phyloP scores from a whole-genome alignment of 1,140 invertebrate genomes.

The Dendroctonus ponderosae region DNA sequence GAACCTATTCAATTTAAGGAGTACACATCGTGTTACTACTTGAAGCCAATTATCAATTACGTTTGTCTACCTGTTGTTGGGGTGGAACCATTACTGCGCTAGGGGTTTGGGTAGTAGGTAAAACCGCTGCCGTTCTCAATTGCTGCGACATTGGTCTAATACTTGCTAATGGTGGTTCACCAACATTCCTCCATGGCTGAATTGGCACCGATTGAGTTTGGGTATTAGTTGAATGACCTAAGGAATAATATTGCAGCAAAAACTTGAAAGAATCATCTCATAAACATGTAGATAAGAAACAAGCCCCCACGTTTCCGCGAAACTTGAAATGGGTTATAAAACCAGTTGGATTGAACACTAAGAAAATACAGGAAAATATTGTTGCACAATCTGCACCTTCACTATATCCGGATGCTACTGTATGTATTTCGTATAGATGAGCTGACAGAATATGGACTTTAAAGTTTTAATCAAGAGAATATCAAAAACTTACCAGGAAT shows the following conservation, averaged over 20 bases:
- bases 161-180: slow-evolving; percentile 82
- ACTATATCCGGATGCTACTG: no score
- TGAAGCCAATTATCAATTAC: neutral
- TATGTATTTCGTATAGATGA: no score
- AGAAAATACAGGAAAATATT: no score
- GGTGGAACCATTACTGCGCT: slow-evolving; percentile 60
- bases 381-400: no score
- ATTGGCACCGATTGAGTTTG: slow-evolving; percentile 58
- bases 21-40: neutral
- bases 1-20: slow-evolving; percentile 43
- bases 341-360: no score
- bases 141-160: slow-evolving; percentile 85
- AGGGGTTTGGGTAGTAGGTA: slow-evolving; percentile 63
- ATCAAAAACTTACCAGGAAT: slow-evolving; percentile 69
- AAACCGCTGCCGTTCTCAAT: slow-evolving; percentile 73
- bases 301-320: no score
- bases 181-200: slow-evolving; percentile 59
- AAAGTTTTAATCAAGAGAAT: slow-evolving; percentile 13
- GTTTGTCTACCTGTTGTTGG: slow-evolving; percentile 54
- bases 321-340: no score
- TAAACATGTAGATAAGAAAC: no score
- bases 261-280: neutral
- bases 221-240: slow-evolving; percentile 47
- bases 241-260: slow-evolving; percentile 15
- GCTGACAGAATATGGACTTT: neutral